Percentiles rank a stretch among this genome's conserved stretches.
These are phyloP conservation scores for Delphinapterus leucas DNA, from an alignment of 2,113 vertebrate genomes.

Conservation along the genomic window DNA sequence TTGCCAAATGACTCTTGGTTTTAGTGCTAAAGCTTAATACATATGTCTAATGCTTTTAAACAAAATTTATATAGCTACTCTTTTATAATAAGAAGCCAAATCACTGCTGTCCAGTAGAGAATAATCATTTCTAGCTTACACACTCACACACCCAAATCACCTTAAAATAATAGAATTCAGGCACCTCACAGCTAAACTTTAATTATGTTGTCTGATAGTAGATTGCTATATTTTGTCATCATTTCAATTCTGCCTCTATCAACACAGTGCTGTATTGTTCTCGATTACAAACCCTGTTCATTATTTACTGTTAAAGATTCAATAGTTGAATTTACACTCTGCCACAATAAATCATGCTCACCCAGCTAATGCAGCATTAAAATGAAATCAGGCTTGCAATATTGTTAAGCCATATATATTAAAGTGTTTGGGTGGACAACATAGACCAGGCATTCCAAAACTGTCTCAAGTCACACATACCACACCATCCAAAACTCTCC, in stretches of 20 bases:
- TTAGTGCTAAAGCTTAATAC: slow-evolving; percentile 48
- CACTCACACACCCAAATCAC: slow-evolving; percentile 10
- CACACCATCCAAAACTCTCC: slow-evolving; percentile 33
- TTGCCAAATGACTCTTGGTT: slow-evolving; percentile 37
- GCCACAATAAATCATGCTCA: slow-evolving; percentile 65
- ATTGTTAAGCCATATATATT: slow-evolving; percentile 52
- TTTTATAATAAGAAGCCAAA: slow-evolving; percentile 31
- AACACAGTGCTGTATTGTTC: slow-evolving; percentile 66
- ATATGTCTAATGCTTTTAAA: background rate
- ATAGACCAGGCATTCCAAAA: slow-evolving; percentile 15
- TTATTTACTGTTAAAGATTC: slow-evolving; percentile 71
- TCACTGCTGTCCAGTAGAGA: slow-evolving; percentile 36
- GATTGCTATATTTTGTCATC: slow-evolving; percentile 69
- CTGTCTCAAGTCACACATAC: slow-evolving; percentile 8
- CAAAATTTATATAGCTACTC: background rate
- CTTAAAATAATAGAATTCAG: slow-evolving; percentile 63
- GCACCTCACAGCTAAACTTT: slow-evolving; percentile 42
- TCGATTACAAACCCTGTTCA: slow-evolving; percentile 28
- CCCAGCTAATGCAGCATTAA: slow-evolving; percentile 59
- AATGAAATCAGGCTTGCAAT: slow-evolving; percentile 59
- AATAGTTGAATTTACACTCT: slow-evolving; percentile 62
- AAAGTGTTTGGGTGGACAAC: slow-evolving; percentile 18
- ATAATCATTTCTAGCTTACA: slow-evolving; percentile 21
- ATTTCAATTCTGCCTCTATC: slow-evolving; percentile 57
- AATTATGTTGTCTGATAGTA: slow-evolving; percentile 68